A percentile compares a stretch with the other conserved stretches of the same genome.
These are phyloP conservation scores for Desmophyllum pertusum DNA, from an alignment of 92 coral and sea anemone species.

Conservation along the genomic window DNA sequence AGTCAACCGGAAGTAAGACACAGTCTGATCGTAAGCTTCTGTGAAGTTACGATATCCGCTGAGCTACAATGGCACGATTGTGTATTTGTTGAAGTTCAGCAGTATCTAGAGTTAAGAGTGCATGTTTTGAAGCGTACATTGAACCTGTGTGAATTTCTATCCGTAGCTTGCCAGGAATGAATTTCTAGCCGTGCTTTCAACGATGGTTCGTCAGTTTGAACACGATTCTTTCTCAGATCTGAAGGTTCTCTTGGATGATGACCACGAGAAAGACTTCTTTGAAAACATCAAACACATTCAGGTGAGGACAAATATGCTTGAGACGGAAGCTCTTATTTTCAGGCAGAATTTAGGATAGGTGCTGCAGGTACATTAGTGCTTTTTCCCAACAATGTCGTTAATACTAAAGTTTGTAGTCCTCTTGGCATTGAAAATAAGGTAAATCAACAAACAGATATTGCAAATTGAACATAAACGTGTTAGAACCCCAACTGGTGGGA, in stretches of 20 bases:
- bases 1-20: too few species aligned
- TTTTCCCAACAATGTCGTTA: not conserved
- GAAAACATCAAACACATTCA: conserved; percentile 97
- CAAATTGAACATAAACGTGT: too few species aligned
- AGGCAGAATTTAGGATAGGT: not conserved
- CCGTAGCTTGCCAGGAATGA: conserved; percentile 82
- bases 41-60: too few species aligned
- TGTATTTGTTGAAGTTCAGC: not conserved
- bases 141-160: not conserved
- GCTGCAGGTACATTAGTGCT: not conserved
- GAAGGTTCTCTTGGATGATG: conserved; percentile 73
- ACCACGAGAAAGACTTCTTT: conserved; percentile 95
- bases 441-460: too few species aligned
- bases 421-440: too few species aligned
- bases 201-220: conserved; percentile 78
- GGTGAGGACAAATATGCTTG: conserved; percentile 54
- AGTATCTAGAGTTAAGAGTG: too few species aligned
- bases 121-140: too few species aligned
- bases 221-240: conserved; percentile 71
- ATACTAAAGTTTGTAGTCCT: too few species aligned
- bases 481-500: too few species aligned
- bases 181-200: conserved; percentile 74
- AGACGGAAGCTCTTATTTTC: not conserved
- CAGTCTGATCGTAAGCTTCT: too few species aligned
- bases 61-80: not conserved